phyloP scores from a whole-genome alignment of 2,113 vertebrate species.

The Ibidorhyncha struthersii region DNA sequence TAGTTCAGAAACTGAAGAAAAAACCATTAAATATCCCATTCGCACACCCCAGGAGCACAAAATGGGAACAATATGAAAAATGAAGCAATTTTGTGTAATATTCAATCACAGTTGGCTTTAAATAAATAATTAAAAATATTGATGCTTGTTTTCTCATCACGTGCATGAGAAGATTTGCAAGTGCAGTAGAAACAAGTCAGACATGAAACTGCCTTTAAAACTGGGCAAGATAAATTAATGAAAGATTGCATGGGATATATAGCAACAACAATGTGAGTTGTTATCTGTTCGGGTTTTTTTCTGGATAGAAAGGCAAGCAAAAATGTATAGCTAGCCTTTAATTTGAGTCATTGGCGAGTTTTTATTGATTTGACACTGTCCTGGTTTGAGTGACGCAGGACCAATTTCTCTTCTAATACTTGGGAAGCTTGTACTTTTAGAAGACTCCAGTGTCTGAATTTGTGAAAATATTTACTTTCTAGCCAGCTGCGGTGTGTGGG shows the following conservation, averaged over 20 bases:
- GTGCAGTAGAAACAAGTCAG: background rate
- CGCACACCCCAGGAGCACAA: background rate
- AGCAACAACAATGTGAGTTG: background rate
- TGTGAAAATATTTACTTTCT: no score
- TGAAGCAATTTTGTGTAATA: background rate
- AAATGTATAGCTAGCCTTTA: background rate
- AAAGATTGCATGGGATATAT: background rate
- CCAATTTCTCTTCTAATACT: no score
- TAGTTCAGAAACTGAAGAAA: background rate
- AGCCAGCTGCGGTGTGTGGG: no score
- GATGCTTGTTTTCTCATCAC: background rate
- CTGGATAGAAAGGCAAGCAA: background rate
- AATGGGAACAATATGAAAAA: background rate
- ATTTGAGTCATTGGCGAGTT: background rate
- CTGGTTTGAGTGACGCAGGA: no score
- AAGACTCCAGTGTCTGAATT: no score
- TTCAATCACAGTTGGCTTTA: background rate
- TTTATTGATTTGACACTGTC: background rate
- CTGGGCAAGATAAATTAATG: background rate
- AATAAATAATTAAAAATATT: background rate
- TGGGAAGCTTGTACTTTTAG: no score
- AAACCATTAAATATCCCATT: background rate
- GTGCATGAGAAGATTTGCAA: background rate
- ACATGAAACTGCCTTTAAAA: background rate
- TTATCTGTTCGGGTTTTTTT: background rate